Evolutionary conservation across 2,797 vertebrate genomes (phyloP).

Genomic region (Poecilia gillii): DNA sequence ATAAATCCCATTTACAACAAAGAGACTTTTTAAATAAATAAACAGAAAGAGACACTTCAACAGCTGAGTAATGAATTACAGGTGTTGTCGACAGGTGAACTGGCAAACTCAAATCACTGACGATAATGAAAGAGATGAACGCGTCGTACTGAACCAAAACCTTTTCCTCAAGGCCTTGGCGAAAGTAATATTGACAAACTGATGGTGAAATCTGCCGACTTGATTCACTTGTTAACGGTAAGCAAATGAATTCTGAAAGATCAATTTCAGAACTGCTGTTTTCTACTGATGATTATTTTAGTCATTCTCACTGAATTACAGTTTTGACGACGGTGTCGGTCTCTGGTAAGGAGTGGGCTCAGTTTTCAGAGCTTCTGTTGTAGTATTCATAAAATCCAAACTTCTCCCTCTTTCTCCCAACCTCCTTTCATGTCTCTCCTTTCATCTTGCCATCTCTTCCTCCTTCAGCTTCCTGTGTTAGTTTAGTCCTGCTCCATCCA

Average conservation of each 20-base stretch:
- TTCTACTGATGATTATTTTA: neutral
- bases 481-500: slow-evolving; percentile 65
- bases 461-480: slow-evolving; percentile 64
- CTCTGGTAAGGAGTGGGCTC: slow-evolving; percentile 58
- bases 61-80: neutral
- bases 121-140: neutral
- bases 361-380: slow-evolving; percentile 56
- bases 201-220: neutral
- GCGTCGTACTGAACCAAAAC: neutral
- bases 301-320: slow-evolving; percentile 30
- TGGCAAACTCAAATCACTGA: neutral
- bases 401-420: slow-evolving; percentile 59
- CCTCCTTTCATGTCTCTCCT: slow-evolving; percentile 66
- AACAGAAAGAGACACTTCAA: neutral
- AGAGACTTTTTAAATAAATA: neutral
- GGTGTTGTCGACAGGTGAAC: neutral
- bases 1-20: neutral
- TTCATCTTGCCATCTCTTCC: slow-evolving; percentile 66
- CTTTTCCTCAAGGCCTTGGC: neutral
- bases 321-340: slow-evolving; percentile 47
- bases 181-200: neutral
- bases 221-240: neutral
- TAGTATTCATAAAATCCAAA: slow-evolving; percentile 66
- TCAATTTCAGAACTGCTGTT: neutral
- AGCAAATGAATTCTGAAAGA: neutral